phyloP scores from a whole-genome alignment of 2,888 invertebrate species.

The Petrolisthes manimaculis region DNA sequence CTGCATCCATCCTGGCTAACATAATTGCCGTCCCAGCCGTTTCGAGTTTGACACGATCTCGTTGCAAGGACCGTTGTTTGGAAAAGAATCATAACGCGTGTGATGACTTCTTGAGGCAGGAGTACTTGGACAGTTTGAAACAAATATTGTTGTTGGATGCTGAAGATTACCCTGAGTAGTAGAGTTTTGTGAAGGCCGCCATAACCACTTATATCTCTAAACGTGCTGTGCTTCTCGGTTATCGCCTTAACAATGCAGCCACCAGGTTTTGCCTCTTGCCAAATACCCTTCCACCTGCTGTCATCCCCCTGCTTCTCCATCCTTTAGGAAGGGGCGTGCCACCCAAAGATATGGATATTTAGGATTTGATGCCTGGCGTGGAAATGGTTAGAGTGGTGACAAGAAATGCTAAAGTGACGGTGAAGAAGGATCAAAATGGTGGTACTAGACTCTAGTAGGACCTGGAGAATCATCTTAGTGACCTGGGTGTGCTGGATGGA shows the following conservation, averaged over 20 bases:
- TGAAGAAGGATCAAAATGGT: no score
- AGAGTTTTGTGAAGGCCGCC: background rate
- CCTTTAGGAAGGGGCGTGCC: no score
- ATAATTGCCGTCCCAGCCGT: background rate
- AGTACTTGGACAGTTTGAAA: no score
- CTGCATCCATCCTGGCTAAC: background rate
- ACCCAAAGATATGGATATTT: background rate
- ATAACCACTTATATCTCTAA: background rate
- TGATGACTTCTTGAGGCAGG: background rate
- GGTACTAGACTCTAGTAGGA: background rate
- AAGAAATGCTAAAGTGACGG: background rate
- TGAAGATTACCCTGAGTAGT: no score
- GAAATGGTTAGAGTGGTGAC: background rate
- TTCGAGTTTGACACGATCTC: no score
- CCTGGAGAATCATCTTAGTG: background rate
- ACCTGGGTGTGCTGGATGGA: background rate
- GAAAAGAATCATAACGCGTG: background rate
- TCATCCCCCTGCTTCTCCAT: background rate
- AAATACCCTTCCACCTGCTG: background rate
- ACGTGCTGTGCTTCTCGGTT: background rate
- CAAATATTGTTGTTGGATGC: no score
- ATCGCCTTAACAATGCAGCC: background rate
- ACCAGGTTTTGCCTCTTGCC: background rate
- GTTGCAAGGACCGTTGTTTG: background rate
- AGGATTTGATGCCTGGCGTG: background rate